Conservation (phyloP, 2,113 vertebrate species). For the Phalacrocorax aristotelis region DNA sequence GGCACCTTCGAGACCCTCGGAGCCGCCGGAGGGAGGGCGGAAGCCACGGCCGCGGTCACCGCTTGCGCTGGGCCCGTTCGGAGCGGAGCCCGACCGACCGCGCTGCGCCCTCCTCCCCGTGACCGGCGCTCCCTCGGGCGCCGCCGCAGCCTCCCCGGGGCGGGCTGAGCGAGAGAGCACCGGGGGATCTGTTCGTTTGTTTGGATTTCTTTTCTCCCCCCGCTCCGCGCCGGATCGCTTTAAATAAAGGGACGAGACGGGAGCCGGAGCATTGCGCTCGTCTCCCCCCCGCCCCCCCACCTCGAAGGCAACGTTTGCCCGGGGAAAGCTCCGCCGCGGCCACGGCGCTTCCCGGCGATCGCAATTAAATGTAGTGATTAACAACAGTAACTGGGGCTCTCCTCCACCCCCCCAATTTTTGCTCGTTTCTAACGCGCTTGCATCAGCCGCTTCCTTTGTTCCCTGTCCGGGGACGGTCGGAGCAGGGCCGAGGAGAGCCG, state of each 20-base stretch:
- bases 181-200: neutral
- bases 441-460: slow-evolving; percentile 2
- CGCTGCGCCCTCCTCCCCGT: neutral
- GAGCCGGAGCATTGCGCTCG: neutral
- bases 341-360: neutral
- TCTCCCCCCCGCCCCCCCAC: no score
- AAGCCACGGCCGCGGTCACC: neutral
- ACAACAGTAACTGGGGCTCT: neutral
- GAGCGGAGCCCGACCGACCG: neutral
- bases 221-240: neutral
- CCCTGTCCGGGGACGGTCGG: neutral
- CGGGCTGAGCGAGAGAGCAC: neutral
- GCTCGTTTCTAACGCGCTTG: neutral
- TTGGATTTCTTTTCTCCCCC: neutral
- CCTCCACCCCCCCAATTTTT: neutral
- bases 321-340: neutral
- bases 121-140: neutral
- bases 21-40: neutral
- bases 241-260: neutral
- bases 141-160: neutral
- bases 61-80: neutral
- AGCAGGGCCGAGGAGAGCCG: neutral
- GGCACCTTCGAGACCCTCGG: neutral
- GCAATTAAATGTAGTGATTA: neutral
- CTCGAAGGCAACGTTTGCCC: neutral